phyloP scores from a whole-genome alignment of 2,797 vertebrate genomes.

The Poecile montanus region DNA sequence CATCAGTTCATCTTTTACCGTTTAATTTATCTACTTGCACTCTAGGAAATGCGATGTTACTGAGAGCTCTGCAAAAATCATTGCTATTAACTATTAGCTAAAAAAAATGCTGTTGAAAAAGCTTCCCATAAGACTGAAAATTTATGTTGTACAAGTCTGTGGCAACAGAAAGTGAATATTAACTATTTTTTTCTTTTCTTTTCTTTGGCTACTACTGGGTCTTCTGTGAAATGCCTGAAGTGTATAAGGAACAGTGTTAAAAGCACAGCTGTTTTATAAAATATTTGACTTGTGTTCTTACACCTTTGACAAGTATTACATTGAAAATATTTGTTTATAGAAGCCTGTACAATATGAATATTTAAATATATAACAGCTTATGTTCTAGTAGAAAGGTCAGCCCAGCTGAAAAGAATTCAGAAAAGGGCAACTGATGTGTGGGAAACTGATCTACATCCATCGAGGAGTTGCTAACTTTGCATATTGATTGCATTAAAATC shows the following conservation, averaged over 20 bases:
- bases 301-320: constrained; percentile 14
- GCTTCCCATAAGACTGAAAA: constrained; percentile 25
- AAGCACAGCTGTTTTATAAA: constrained; percentile 54
- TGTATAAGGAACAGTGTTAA: neutral
- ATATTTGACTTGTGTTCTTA: constrained; percentile 12
- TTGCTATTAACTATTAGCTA: neutral
- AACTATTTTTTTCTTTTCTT: constrained; percentile 40
- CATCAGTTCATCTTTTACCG: neutral
- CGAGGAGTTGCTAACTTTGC: neutral
- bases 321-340: constrained; percentile 51
- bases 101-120: constrained; percentile 15
- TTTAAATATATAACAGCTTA: constrained; percentile 11
- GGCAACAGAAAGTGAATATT: constrained; percentile 32
- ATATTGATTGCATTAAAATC: neutral
- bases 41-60: neutral
- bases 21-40: constrained; percentile 11
- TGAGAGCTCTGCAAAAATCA: constrained; percentile 10
- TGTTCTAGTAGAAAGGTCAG: neutral
- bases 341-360: neutral
- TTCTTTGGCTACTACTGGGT: constrained; percentile 32
- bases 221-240: constrained; percentile 22
- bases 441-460: neutral
- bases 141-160: constrained; percentile 7
- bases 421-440: neutral
- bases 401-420: neutral